Evolutionary conservation across 2,797 vertebrate species (phyloP).

Genomic region (Paedocypris micromegethes): DNA sequence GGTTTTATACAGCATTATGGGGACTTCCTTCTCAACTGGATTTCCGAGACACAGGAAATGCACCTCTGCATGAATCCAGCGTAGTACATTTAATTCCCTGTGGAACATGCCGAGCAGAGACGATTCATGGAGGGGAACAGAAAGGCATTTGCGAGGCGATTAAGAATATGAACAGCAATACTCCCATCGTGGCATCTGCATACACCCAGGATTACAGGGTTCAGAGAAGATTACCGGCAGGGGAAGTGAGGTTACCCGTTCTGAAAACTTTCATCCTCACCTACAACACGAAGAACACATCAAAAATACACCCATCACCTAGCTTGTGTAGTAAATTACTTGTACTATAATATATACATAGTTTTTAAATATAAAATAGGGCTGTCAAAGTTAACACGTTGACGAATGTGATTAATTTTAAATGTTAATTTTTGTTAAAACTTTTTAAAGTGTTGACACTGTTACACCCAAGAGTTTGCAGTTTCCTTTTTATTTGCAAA

Average conservation of each 20-base stretch:
- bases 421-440: too few relatives aligned
- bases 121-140: slow-evolving; percentile 69
- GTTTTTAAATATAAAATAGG: too few relatives aligned
- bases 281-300: slow-evolving; percentile 54
- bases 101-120: slow-evolving; percentile 68
- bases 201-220: slow-evolving; percentile 82
- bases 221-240: slow-evolving; percentile 78
- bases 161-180: slow-evolving; percentile 89
- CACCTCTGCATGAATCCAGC: slow-evolving; percentile 79
- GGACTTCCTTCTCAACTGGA: slow-evolving; percentile 70
- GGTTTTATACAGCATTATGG: slow-evolving; percentile 68
- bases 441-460: too few relatives aligned
- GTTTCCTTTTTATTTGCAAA: too few relatives aligned
- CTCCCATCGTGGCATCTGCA: slow-evolving; percentile 80
- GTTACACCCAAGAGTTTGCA: too few relatives aligned
- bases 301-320: slow-evolving; percentile 38
- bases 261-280: slow-evolving; percentile 74
- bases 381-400: too few relatives aligned
- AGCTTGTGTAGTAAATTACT: slow-evolving; percentile 14
- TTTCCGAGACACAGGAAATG: slow-evolving; percentile 60
- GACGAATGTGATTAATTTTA: too few relatives aligned
- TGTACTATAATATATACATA: not conserved
- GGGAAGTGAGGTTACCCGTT: slow-evolving; percentile 73
- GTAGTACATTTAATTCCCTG: slow-evolving; percentile 76
- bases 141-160: slow-evolving; percentile 80